Conservation (phyloP, 2,113 vertebrate species). For the Xiphophorus couchianus region DNA sequence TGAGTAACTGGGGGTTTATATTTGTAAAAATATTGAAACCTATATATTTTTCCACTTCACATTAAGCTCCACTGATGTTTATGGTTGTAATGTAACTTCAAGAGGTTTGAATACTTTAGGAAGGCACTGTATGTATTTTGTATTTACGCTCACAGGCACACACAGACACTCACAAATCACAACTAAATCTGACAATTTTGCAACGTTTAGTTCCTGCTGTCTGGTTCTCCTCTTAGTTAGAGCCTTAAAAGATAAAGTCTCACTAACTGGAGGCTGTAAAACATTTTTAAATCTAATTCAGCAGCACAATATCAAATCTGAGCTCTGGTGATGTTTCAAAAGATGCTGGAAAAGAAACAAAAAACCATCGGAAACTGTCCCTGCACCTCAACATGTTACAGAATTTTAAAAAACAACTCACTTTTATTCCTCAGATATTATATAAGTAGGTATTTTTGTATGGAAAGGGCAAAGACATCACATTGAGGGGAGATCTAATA, state of each 20-base stretch:
- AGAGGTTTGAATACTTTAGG: not conserved
- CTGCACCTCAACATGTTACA: not conserved
- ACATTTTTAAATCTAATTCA: not conserved
- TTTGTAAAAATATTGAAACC: not conserved
- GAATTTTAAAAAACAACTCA: not conserved
- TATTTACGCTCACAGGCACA: conserved; percentile 14
- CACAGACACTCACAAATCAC: conserved; percentile 23
- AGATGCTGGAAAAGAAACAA: not conserved
- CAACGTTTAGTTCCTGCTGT: conserved; percentile 10
- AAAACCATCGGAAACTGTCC: not conserved
- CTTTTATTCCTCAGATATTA: not conserved
- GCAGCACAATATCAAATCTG: no score
- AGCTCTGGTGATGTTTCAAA: not conserved
- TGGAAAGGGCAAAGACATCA: not conserved
- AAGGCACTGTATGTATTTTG: not conserved
- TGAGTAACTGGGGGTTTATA: not conserved
- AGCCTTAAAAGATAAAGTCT: not conserved
- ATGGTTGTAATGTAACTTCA: not conserved
- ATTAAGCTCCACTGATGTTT: not conserved
- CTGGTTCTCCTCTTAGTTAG: not conserved
- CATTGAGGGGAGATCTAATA: not conserved
- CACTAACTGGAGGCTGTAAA: not conserved
- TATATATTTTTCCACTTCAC: not conserved
- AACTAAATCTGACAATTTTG: not conserved
- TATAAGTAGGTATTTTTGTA: not conserved